phyloP scores from a whole-genome alignment of 2,888 invertebrate species.

The Pyrgus malvae region DNA sequence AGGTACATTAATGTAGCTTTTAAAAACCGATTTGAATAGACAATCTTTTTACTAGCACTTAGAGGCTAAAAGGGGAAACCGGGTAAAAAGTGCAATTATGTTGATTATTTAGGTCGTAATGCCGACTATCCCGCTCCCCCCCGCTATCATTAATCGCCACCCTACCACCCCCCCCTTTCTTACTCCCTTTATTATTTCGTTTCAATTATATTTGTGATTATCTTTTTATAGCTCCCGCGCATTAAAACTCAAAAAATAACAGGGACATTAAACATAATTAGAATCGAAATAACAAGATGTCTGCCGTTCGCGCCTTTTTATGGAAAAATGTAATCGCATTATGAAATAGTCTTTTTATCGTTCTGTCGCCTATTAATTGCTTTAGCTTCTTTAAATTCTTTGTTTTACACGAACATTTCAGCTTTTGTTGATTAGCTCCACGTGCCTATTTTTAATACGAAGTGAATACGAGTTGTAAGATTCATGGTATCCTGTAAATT shows the following conservation, averaged over 20 bases:
- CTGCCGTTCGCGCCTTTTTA: constrained; percentile 53
- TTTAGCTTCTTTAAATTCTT: constrained; percentile 14
- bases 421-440: constrained; percentile 9
- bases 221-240: constrained; percentile 78
- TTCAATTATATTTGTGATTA: constrained; percentile 82
- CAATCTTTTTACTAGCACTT: constrained; percentile 67
- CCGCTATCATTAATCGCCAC: constrained; percentile 70
- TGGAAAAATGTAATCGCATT: constrained; percentile 36
- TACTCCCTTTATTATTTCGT: constrained; percentile 78
- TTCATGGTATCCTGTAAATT: too few relatives aligned
- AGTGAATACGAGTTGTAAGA: too few relatives aligned
- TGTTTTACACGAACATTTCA: constrained; percentile 4
- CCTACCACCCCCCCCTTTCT: constrained; percentile 51
- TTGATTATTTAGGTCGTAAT: constrained; percentile 81
- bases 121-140: constrained; percentile 68
- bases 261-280: constrained; percentile 78
- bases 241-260: constrained; percentile 80
- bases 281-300: constrained; percentile 77
- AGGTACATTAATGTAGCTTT: constrained; percentile 21
- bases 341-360: constrained; percentile 30
- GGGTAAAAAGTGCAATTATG: constrained; percentile 81
- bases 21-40: constrained; percentile 54
- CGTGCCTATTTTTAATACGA: background rate
- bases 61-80: constrained; percentile 66
- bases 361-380: constrained; percentile 25